Percentiles rank a stretch among this genome's conserved stretches.
Evolutionary conservation across 2,113 vertebrate species (phyloP).

Genomic region (Bubalus kerabau): DNA sequence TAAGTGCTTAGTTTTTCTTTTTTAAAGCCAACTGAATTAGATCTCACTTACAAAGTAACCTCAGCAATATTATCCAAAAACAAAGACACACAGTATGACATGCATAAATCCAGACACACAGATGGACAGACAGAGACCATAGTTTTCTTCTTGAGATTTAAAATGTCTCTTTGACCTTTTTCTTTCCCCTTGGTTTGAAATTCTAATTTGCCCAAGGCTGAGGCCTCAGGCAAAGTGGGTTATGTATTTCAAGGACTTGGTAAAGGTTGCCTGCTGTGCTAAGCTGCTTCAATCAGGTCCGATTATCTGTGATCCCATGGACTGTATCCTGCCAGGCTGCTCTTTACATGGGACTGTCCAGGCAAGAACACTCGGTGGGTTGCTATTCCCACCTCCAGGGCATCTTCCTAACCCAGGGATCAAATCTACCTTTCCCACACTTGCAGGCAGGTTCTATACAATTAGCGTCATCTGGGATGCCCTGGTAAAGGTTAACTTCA

Average conservation of each 20-base stretch:
- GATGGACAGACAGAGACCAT: background rate
- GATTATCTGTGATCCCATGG: background rate
- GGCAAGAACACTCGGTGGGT: background rate
- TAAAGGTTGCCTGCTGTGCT: background rate
- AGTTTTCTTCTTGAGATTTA: background rate
- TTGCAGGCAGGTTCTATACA: background rate
- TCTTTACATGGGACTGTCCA: background rate
- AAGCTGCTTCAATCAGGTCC: rapidly evolving
- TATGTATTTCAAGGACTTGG: background rate
- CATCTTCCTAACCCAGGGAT: background rate
- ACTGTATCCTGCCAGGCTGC: background rate
- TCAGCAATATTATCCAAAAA: background rate
- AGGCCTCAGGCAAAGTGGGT: background rate
- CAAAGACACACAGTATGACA: background rate
- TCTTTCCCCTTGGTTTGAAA: background rate
- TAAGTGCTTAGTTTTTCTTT: background rate
- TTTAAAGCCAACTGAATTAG: background rate
- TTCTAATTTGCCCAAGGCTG: background rate
- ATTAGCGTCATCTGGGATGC: background rate
- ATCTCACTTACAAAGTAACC: background rate
- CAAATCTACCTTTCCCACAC: background rate
- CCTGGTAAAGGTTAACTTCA: background rate
- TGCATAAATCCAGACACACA: background rate
- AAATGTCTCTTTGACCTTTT: background rate
- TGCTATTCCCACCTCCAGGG: background rate